Evolutionary conservation across 1,140 invertebrate genomes (phyloP).

Genomic region (Drosophila guanche): DNA sequence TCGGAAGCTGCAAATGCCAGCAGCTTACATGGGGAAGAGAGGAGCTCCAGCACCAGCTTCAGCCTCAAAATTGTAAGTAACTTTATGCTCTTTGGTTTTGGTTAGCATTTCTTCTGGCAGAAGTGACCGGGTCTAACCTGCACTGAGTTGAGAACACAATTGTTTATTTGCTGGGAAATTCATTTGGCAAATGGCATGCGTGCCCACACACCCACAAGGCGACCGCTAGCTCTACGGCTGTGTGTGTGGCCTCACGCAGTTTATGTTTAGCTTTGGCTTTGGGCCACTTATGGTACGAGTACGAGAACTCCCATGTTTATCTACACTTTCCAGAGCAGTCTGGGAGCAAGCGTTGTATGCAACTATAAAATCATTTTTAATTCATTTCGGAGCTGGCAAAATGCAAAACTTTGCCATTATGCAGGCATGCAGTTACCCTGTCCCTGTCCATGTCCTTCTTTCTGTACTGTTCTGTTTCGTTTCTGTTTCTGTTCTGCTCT

Average conservation of each 20-base stretch:
- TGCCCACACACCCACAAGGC: slow-evolving; percentile 4
- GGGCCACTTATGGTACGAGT: slow-evolving; percentile 34
- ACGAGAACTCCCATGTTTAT: slow-evolving; percentile 40
- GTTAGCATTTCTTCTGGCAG: slow-evolving; percentile 9
- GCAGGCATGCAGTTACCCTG: no score
- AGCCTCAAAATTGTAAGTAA: neutral
- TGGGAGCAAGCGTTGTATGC: slow-evolving; percentile 18
- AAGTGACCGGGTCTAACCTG: slow-evolving; percentile 12
- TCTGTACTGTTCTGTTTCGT: neutral
- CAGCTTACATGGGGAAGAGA: neutral
- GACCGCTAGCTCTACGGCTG: no score
- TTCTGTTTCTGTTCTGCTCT: no score
- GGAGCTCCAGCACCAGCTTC: neutral
- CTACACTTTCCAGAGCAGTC: slow-evolving; percentile 36
- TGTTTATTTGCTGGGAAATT: slow-evolving; percentile 52
- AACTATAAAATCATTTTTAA: slow-evolving; percentile 57
- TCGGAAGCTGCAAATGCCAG: neutral
- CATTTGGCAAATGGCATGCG: slow-evolving; percentile 56
- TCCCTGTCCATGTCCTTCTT: neutral
- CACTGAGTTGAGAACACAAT: slow-evolving; percentile 18
- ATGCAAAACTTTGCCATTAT: slow-evolving; percentile 46
- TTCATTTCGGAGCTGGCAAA: slow-evolving; percentile 45
- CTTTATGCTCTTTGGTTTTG: neutral
- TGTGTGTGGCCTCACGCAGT: slow-evolving; percentile 2
- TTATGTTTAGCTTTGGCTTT: slow-evolving; percentile 35